Base-by-base conservation (phyloP, 2,113 vertebrate species). In the Siniperca knerii region DNA sequence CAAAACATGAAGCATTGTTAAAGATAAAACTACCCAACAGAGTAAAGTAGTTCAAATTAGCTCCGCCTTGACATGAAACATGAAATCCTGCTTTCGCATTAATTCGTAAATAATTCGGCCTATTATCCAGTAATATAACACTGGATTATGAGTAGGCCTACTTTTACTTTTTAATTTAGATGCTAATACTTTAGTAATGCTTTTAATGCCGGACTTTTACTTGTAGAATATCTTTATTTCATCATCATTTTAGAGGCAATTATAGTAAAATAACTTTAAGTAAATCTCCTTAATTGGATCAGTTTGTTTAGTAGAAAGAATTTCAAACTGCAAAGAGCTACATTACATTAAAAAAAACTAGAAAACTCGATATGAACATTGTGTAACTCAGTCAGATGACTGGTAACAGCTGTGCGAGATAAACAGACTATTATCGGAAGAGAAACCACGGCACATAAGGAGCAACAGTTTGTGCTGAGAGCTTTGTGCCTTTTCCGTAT, bases 301-400 rank as follows among this genome's bases (percentile, higher is more conserved):
- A 2, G 21, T 42, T 23, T 65, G 35, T 64, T 40, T 2, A 40
- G 7, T 10, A 4, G 8, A 10, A 3, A 8, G 2, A 37, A 1
- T 52, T 52, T 52, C 11, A 52, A 4, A 20, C 16, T 18, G 33
- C 18, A 16, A 61, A 16, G 15, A 4, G 29, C 25, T 61, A 35
- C 6, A 33, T 18, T 16, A 37, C 2, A 11, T 29, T 1, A 29
- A 25, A 25, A 25, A 13, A 57, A 23, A 57, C n/a, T 8, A 29
- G 7, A 25, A 12, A 50, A 12, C 23, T 68, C 10, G 9, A 58
- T 37, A 0, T 70, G 48, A 44, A 18, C 55, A 20, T 37, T 84
- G 55, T 66, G 58, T 55, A 44, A 68, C 33, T 46, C 21, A 11
- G 40, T 89, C 86, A 86, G 73, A 13, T 83, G 76, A 65, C 76